Evolutionary conservation across 2,888 invertebrate species (phyloP).

Genomic region (Platypus cylindrus): DNA sequence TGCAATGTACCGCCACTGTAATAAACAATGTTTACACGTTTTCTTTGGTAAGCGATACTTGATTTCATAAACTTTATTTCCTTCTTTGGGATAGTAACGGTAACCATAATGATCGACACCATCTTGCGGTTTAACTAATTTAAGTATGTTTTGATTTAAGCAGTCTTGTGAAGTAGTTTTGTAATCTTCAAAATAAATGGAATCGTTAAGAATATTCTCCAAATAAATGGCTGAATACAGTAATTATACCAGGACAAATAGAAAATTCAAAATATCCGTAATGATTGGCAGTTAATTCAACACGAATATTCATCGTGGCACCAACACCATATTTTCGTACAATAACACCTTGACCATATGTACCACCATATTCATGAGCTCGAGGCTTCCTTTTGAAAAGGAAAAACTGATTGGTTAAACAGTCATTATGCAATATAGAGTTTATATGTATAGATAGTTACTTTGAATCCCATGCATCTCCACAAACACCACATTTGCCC

Average conservation of each 20-base stretch:
- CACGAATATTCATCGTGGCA: conserved; percentile 54
- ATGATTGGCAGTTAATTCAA: conserved; percentile 82
- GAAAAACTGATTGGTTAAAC: conserved; percentile 2
- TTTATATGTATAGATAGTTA: conserved; percentile 19
- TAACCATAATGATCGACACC: conserved; percentile 40
- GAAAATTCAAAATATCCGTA: conserved; percentile 78
- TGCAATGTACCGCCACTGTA: conserved; percentile 83
- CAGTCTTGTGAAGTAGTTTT: conserved; percentile 62
- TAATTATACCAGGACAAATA: conserved; percentile 46
- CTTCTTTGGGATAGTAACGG: conserved; percentile 62
- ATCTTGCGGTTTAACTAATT: conserved; percentile 35
- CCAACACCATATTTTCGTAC: conserved; percentile 65
- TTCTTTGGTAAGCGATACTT: conserved; percentile 41
- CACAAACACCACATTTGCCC: conserved; percentile 79
- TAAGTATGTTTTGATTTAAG: conserved; percentile 57
- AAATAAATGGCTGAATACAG: background rate
- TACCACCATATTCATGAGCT: conserved; percentile 71
- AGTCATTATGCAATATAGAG: background rate
- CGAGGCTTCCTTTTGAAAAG: conserved; percentile 49
- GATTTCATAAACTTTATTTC: conserved; percentile 69
- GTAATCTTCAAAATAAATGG: conserved; percentile 35
- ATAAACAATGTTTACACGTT: conserved; percentile 67
- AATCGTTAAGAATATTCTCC: no score
- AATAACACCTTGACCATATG: conserved; percentile 69
- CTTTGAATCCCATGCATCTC: conserved; percentile 66